phyloP scores from a whole-genome alignment of 92 coral and sea anemone species.

The Palythoa caribaeorum region DNA sequence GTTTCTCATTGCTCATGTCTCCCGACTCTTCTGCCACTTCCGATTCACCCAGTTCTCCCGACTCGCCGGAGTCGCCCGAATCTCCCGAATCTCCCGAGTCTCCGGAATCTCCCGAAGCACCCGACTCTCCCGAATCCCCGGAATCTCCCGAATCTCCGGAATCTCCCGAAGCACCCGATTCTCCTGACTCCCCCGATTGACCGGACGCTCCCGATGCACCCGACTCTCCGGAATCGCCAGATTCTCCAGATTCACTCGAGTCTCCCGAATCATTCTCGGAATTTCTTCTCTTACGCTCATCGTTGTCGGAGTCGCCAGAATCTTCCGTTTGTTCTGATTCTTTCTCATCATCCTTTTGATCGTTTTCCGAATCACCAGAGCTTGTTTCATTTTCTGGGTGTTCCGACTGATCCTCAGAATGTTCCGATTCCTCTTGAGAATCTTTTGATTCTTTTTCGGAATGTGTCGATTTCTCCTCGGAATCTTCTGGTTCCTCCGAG shows the following conservation, averaged over 20 bases:
- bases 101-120: background rate
- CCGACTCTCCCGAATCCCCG: background rate
- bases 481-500: background rate
- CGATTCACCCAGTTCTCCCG: background rate
- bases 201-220: background rate
- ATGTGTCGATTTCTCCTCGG: background rate
- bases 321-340: background rate
- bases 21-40: background rate
- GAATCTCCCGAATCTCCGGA: background rate
- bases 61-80: background rate
- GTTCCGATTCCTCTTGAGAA: background rate
- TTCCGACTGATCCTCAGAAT: background rate
- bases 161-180: background rate
- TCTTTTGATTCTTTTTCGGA: background rate
- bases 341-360: background rate
- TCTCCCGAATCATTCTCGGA: conserved; percentile 43
- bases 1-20: background rate
- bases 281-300: conserved; percentile 30
- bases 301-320: conserved; percentile 46
- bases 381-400: background rate
- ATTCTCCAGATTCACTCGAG: conserved; percentile 39
- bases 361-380: background rate
- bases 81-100: background rate
- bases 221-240: conserved; percentile 21
- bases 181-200: background rate